These are phyloP conservation scores for Phrynosoma platyrhinos DNA, from an alignment of 2,113 vertebrate genomes.

Conservation along the genomic window DNA sequence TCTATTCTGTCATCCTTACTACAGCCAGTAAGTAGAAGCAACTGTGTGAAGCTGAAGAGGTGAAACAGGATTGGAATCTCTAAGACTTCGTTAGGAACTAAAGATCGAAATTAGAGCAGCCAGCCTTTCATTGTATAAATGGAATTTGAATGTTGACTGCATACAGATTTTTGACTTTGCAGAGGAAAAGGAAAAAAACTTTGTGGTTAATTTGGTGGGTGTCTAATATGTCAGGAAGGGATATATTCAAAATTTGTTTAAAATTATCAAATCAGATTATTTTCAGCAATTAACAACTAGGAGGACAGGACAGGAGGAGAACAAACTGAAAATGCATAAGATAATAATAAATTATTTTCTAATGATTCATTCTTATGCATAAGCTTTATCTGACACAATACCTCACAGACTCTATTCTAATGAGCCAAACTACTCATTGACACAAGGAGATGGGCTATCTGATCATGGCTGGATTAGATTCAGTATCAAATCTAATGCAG, in stretches of 20 bases:
- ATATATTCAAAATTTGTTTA: conserved; percentile 34
- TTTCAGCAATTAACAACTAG: not conserved
- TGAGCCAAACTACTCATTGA: not conserved
- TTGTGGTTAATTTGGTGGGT: conserved; percentile 41
- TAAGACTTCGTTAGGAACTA: conserved; percentile 62
- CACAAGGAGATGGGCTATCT: not conserved
- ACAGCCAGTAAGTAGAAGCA: conserved; percentile 42
- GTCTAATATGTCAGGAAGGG: conserved; percentile 35
- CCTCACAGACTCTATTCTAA: not conserved
- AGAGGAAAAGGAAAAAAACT: conserved; percentile 25
- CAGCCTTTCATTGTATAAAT: conserved; percentile 51
- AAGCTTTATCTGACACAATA: not conserved
- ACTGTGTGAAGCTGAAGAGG: conserved; percentile 28
- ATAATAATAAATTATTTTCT: not conserved
- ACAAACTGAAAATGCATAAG: not conserved
- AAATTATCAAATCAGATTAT: not conserved
- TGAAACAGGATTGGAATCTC: conserved; percentile 55
- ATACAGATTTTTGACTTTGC: conserved; percentile 61
- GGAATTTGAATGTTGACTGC: conserved; percentile 43
- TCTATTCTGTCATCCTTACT: conserved; percentile 61
- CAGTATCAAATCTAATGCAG: not conserved
- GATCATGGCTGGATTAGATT: not conserved
- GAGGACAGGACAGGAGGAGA: not conserved
- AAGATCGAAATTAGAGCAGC: conserved; percentile 61
- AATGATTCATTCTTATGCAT: not conserved